phyloP scores from a whole-genome alignment of 2,113 vertebrate species.

The Gopherus flavomarginatus region DNA sequence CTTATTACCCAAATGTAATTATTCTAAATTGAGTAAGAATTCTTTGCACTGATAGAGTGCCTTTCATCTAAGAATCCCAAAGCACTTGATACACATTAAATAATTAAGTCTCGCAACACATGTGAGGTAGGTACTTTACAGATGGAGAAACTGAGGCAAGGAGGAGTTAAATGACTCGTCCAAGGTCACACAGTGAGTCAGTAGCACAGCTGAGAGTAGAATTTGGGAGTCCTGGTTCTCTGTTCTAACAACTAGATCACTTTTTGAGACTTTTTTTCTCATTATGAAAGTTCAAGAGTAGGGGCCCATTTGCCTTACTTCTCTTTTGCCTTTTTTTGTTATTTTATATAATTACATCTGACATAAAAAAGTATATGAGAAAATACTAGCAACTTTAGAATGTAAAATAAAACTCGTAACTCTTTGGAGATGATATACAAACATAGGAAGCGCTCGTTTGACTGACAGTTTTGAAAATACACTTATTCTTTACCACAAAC shows the following conservation, averaged over 20 bases:
- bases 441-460: not conserved
- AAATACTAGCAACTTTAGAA: slow-evolving; percentile 35
- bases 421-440: not conserved
- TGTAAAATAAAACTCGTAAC: slow-evolving; percentile 48
- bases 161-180: not conserved
- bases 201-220: not conserved
- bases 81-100: not conserved
- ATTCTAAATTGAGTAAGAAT: not conserved
- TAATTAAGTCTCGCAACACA: not conserved
- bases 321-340: slow-evolving; percentile 39
- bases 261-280: not conserved
- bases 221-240: not conserved
- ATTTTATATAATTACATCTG: slow-evolving; percentile 45
- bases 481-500: not conserved
- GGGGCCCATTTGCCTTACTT: slow-evolving; percentile 9
- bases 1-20: not conserved
- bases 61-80: not conserved
- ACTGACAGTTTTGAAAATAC: not conserved
- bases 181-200: not conserved
- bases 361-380: slow-evolving; percentile 49
- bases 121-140: not conserved
- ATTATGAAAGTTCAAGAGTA: not conserved
- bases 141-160: not conserved
- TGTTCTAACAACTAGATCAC: not conserved
- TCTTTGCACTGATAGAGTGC: not conserved